These are phyloP conservation scores for Oxyteleia sp. DNA, from an alignment of 2,888 invertebrate genomes.

Conservation along the genomic window DNA sequence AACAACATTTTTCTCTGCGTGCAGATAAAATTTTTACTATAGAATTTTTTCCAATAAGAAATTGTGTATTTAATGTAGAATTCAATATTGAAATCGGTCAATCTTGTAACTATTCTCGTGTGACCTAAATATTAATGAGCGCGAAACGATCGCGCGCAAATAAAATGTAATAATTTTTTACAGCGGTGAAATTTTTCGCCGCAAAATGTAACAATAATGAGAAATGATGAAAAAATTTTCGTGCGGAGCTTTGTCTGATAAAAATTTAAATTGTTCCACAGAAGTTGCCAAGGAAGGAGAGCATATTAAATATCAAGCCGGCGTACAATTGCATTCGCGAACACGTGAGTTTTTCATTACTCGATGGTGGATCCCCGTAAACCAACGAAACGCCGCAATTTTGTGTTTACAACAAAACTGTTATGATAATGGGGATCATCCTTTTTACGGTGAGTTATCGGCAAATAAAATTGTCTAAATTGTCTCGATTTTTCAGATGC, in stretches of 20 bases:
- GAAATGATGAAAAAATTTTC: constrained; percentile 25
- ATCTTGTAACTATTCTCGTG: too few relatives aligned
- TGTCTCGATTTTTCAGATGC: constrained; percentile 79
- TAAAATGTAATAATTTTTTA: constrained; percentile 25
- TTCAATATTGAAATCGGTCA: too few relatives aligned
- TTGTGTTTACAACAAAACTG: constrained; percentile 38
- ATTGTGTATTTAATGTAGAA: too few relatives aligned
- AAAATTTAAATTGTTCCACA: constrained; percentile 73
- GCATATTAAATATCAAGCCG: constrained; percentile 83
- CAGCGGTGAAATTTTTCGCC: too few relatives aligned
- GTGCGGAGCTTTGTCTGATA: constrained; percentile 16
- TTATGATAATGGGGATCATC: constrained; percentile 37
- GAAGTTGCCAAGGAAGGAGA: constrained; percentile 84
- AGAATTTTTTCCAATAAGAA: too few relatives aligned
- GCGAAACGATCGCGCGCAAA: constrained; percentile 13
- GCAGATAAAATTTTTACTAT: too few relatives aligned
- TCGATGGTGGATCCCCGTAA: constrained; percentile 16
- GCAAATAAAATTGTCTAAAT: constrained; percentile 38
- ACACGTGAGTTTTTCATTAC: constrained; percentile 83
- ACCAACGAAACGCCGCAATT: constrained; percentile 14
- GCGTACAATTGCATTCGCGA: constrained; percentile 85
- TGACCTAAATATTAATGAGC: constrained; percentile 20
- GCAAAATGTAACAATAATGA: constrained; percentile 18
- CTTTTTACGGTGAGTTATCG: constrained; percentile 36
- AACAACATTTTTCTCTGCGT: too few relatives aligned